Base-by-base conservation (phyloP, 2,797 vertebrate genomes). In the Hipposideros larvatus region DNA sequence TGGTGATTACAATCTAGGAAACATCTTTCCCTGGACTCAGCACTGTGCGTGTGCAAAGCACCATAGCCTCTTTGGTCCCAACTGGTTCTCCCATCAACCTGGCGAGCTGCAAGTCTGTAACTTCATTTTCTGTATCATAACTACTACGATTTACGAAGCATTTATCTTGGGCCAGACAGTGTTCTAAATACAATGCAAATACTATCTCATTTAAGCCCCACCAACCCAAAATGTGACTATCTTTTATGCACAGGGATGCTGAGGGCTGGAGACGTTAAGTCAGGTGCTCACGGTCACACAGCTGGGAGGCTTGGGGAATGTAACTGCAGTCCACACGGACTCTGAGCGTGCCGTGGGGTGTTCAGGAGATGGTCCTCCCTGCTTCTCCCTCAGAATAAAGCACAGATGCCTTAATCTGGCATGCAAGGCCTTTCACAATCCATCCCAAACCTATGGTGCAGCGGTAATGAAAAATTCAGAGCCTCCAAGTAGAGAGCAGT, bases 311-410 rank as follows among this genome's bases (percentile, higher is more conserved):
- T 26, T 55, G 63, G 28, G 31, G 31, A 51, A 66, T 14, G 43
- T n/a, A 21, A 28, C 15, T 11, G 8, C 7, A 43, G 37, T 65
- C 18, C 24, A 34, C 18, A 21, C 15, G 37, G 83, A 43, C 37
- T 66, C 75, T 26, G 46, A 57, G 21, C 0, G 18, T 21, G 18
- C 46, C 41, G 15, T 9, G 13, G 46, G 8, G 34, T 28, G 80
- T 28, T 28, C 28, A 85, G 51, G 77, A 61, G 82, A 91, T 65
- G 28, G 53, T 63, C 26, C 37, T 80, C 15, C 41, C 28, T 77
- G 22, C 21, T 61, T 37, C 9, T 65, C 96, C 85, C 89, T 94
- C 80, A 87, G 83, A 70, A 83, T 83, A 57, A 92, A 94, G 53
- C 53, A 4, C 63, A 63, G 55, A 51, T 84, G 55, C n/a, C 28